A percentile compares a stretch with the other conserved stretches of the same genome.
Conservation (phyloP, 2,113 vertebrate genomes). For the Octodon degus region DNA sequence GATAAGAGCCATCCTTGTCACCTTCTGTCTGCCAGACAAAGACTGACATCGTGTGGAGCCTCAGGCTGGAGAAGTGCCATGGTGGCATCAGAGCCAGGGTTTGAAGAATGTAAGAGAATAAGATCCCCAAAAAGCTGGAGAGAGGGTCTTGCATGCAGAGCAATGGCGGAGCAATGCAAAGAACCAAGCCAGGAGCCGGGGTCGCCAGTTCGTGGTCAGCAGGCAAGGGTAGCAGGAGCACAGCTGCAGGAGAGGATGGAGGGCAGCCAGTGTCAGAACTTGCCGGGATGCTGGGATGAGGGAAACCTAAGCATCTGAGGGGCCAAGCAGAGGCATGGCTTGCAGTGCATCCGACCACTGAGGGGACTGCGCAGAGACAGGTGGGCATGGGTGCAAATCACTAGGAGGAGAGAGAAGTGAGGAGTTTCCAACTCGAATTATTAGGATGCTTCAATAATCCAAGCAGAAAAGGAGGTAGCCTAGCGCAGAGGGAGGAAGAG, state of each 20-base stretch:
- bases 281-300: too few relatives aligned
- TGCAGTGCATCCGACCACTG: background rate
- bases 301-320: too few relatives aligned
- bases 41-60: background rate
- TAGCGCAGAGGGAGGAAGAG: background rate
- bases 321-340: background rate
- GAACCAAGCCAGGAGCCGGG: background rate
- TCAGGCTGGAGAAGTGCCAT: background rate
- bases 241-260: background rate
- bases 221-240: background rate
- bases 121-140: background rate
- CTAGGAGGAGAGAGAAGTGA: background rate
- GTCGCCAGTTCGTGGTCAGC: rapidly evolving
- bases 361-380: background rate
- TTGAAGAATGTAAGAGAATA: background rate
- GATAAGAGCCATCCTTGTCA: background rate
- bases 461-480: background rate
- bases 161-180: background rate
- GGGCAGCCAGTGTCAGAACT: rapidly evolving
- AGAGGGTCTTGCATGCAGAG: background rate
- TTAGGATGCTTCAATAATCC: background rate
- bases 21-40: background rate
- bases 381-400: background rate
- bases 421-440: rapidly evolving
- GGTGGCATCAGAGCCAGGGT: background rate